These are phyloP conservation scores for Carassius gibelio DNA, from an alignment of 2,113 vertebrate species.

Conservation along the genomic window DNA sequence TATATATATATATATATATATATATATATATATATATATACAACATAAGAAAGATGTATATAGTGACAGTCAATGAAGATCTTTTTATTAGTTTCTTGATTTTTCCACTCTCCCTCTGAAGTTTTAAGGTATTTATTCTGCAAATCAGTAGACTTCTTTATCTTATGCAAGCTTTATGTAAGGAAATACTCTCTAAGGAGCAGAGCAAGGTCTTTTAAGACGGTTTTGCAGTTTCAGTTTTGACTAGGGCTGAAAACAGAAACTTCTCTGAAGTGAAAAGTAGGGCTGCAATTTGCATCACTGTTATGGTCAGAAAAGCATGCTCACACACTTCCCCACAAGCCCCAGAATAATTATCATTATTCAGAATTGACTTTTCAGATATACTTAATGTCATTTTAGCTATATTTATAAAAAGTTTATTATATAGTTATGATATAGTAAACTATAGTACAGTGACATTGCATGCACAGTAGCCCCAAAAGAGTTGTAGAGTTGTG, in stretches of 20 bases:
- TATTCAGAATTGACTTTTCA: not conserved
- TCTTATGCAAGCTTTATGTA: conserved; percentile 52
- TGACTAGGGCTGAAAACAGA: conserved; percentile 32
- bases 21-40: no score
- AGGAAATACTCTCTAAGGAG: conserved; percentile 24
- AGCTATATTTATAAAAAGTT: not conserved
- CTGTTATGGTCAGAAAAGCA: not conserved
- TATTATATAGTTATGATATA: not conserved
- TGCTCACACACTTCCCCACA: not conserved
- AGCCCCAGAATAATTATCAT: not conserved
- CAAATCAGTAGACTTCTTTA: conserved; percentile 10
- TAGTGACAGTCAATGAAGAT: not conserved
- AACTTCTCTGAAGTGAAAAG: conserved; percentile 8
- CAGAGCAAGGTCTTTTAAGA: not conserved
- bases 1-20: no score
- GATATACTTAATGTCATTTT: not conserved
- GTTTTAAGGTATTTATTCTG: not conserved
- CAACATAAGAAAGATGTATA: no score
- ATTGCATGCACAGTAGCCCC: no score
- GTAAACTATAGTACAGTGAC: no score
- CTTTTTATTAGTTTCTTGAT: not conserved
- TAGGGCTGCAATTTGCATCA: not conserved
- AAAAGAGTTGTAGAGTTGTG: no score
- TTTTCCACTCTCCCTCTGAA: not conserved
- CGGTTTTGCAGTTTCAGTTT: not conserved